Evolutionary conservation across 2,797 vertebrate species (phyloP).

Genomic region (Manis javanica): DNA sequence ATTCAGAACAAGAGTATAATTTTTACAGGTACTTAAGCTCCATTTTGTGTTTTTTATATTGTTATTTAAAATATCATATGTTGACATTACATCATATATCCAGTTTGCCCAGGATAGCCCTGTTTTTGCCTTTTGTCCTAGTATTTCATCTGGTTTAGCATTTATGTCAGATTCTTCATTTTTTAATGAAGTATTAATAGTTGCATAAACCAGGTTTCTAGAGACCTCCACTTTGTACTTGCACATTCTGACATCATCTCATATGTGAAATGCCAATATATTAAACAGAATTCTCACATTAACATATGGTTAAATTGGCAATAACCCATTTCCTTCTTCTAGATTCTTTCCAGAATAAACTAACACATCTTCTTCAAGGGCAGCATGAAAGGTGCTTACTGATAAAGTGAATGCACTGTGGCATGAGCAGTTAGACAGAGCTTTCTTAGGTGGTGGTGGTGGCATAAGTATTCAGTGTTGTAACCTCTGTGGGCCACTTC

Average conservation of each 20-base stretch:
- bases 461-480: background rate
- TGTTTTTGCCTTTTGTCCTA: background rate
- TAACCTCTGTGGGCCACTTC: background rate
- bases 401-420: background rate
- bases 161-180: conserved; percentile 18
- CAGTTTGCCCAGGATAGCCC: background rate
- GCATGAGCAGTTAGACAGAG: background rate
- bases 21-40: background rate
- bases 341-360: background rate
- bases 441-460: background rate
- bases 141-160: background rate
- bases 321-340: conserved; percentile 29
- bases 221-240: conserved; percentile 25
- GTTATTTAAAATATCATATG: background rate
- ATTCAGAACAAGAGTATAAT: background rate
- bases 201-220: background rate
- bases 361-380: conserved; percentile 41
- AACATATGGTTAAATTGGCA: conserved; percentile 9
- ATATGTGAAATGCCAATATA: background rate
- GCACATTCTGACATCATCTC: background rate
- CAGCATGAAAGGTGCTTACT: background rate
- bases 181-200: conserved; percentile 39
- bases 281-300: conserved; percentile 35
- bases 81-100: background rate
- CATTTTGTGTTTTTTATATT: background rate